Conservation (phyloP, 2,113 vertebrate species). For the Cisticola juncidis region DNA sequence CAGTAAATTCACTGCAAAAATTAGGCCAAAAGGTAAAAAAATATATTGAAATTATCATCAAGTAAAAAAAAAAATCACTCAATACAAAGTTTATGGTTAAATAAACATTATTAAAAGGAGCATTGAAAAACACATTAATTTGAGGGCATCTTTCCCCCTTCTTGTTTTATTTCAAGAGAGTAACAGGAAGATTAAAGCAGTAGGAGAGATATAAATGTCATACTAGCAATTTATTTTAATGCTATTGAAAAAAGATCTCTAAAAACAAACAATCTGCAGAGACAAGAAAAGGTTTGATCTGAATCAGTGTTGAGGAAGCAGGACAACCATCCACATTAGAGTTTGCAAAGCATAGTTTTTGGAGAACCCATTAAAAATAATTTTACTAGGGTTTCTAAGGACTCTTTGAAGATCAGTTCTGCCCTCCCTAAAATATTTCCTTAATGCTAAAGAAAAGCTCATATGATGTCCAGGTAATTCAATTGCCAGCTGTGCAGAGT, state of each 20-base stretch:
- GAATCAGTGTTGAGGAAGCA: neutral
- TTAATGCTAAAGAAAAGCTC: neutral
- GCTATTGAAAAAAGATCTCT: constrained; percentile 19
- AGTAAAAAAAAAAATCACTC: neutral
- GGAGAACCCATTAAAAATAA: neutral
- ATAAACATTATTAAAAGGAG: neutral
- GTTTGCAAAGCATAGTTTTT: neutral
- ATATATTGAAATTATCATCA: neutral
- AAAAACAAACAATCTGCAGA: constrained; percentile 14
- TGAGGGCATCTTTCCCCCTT: neutral
- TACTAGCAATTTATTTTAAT: constrained; percentile 37
- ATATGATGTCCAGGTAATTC: neutral
- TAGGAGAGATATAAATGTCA: constrained; percentile 43
- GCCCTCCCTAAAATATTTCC: neutral
- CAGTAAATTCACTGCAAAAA: constrained; percentile 1
- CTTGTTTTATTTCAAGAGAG: neutral
- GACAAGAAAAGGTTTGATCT: neutral
- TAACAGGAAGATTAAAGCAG: constrained; percentile 23
- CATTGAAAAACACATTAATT: neutral
- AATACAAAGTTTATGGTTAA: neutral
- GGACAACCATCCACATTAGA: neutral
- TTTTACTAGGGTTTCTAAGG: neutral
- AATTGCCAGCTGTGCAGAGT: neutral
- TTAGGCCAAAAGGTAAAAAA: constrained; percentile 22
- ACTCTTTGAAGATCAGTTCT: neutral